These are phyloP conservation scores for Caenorhabditis drosophilae DNA, from an alignment of 2,888 invertebrate genomes.

Conservation along the genomic window DNA sequence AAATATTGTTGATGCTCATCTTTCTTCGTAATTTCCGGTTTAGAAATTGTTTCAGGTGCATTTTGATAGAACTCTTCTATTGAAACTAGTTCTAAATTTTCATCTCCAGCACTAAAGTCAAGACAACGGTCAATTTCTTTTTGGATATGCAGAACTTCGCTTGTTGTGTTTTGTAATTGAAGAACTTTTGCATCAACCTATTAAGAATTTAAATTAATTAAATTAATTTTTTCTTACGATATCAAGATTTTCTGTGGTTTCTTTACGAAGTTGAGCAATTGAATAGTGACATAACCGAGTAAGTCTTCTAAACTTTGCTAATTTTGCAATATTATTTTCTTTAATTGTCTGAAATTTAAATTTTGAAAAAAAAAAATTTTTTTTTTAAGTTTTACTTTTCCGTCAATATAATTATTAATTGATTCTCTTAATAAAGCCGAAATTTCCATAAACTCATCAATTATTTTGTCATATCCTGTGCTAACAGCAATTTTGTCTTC, in stretches of 20 bases:
- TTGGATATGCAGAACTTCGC: conserved; percentile 58
- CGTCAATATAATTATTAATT: conserved; percentile 21
- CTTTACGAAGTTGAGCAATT: conserved; percentile 34
- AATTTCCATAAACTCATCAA: conserved; percentile 22
- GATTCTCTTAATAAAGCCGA: conserved; percentile 11
- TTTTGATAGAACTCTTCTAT: conserved; percentile 54
- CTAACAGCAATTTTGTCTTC: conserved; percentile 42
- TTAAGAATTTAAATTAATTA: neutral
- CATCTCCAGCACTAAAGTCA: conserved; percentile 56
- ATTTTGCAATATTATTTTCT: conserved; percentile 9
- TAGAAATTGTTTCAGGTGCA: conserved; percentile 34
- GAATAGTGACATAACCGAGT: conserved; percentile 37
- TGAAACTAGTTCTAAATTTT: conserved; percentile 49
- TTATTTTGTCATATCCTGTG: conserved; percentile 23
- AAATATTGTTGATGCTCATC: conserved; percentile 54
- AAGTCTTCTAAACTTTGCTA: conserved; percentile 30
- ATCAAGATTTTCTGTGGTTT: conserved; percentile 29
- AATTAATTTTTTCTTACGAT: conserved; percentile 5
- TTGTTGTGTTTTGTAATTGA: conserved; percentile 53
- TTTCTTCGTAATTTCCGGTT: conserved; percentile 35
- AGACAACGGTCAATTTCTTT: conserved; percentile 57
- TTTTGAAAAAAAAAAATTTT: too few species aligned
- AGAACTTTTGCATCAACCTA: conserved; percentile 53
- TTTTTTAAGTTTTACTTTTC: conserved; percentile 21
- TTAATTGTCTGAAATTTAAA: conserved; percentile 5